Evolutionary conservation across 2,113 vertebrate species (phyloP), one percentile per base, ranked within the genome.

Genomic region (Scomber colias): DNA sequence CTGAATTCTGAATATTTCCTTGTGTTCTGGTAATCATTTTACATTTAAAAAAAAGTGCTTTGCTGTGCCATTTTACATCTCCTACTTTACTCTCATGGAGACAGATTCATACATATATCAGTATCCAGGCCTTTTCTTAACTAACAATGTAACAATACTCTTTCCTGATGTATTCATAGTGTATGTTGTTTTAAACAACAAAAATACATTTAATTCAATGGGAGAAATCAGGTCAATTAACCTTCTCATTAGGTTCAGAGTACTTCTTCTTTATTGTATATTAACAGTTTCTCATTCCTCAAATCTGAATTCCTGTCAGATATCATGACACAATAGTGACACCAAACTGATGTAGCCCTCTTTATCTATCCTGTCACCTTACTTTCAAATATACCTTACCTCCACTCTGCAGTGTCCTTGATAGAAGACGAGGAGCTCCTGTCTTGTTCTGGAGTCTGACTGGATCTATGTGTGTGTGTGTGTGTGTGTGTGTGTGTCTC

Each of bases 371-470:
- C 45, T 45, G 50, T 57, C 16, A 10, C 10, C 12, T 46, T n/a
- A 12, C 8, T 53, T 14, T 68, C 14, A 51, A 30, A 0, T 49
- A 1, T 21, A 35, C 14, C 78, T 82, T 77, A 77, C 85, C 75
- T 85, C 75, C 70, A 45, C 1, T 16, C 46, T 60, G 49, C 35
- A 48, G 55, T 76, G n/a, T 75, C 69, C 55, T 49, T 10, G 55
- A 16, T 50, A 27, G 74, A 61, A 40, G 54, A 11, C 4, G 53
- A 16, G 71, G 76, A 71, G 60, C 73, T 62, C 55, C 62, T n/a
- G 79, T 17, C 21, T 73, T 57, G 49, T 51, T 80, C 60, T 67
- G 45, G 74, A 57, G 17, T 31, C 24, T 62, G 63, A 7, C 78
- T 75, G 53, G 35, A 9, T 75, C 66, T 72, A 50, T 66, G 30